Percentiles rank a stretch among this genome's conserved stretches.
These are phyloP conservation scores for Melanerpes aurifrons DNA, from an alignment of 2,113 vertebrate genomes.

Conservation along the genomic window DNA sequence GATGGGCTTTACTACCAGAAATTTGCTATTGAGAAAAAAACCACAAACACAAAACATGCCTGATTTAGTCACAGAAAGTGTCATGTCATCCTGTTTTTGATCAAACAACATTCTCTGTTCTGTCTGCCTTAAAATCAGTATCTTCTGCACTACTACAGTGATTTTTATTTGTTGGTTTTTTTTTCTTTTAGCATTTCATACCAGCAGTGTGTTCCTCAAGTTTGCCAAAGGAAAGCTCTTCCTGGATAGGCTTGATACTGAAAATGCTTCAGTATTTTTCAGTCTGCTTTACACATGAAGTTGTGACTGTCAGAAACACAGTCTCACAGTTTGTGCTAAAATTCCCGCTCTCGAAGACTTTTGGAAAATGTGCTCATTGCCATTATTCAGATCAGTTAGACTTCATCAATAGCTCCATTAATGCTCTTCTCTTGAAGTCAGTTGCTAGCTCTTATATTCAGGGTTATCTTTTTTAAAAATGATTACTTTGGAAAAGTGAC, in stretches of 20 bases:
- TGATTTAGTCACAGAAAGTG: neutral
- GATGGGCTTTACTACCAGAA: neutral
- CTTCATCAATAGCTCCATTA: neutral
- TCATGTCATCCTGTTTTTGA: neutral
- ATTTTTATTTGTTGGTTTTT: neutral
- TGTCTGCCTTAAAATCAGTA: constrained; percentile 17
- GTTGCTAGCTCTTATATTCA: constrained; percentile 24
- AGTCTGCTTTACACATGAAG: neutral
- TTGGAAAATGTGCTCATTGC: neutral
- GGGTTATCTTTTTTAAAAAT: neutral
- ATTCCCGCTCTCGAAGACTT: neutral
- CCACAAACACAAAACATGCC: neutral
- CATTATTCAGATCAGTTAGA: neutral
- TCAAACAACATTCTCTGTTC: neutral
- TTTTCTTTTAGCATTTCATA: neutral
- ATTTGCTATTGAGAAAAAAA: neutral
- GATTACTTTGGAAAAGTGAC: constrained; percentile 25
- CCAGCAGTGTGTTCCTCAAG: neutral
- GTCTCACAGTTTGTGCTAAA: neutral
- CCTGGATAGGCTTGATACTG: neutral
- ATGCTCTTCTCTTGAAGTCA: neutral
- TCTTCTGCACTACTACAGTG: neutral
- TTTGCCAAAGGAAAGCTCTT: constrained; percentile 3
- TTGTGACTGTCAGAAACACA: neutral
- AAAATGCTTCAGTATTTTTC: neutral